Evolutionary conservation across 2,888 invertebrate genomes (phyloP).

Genomic region (Matsumyia berberina): DNA sequence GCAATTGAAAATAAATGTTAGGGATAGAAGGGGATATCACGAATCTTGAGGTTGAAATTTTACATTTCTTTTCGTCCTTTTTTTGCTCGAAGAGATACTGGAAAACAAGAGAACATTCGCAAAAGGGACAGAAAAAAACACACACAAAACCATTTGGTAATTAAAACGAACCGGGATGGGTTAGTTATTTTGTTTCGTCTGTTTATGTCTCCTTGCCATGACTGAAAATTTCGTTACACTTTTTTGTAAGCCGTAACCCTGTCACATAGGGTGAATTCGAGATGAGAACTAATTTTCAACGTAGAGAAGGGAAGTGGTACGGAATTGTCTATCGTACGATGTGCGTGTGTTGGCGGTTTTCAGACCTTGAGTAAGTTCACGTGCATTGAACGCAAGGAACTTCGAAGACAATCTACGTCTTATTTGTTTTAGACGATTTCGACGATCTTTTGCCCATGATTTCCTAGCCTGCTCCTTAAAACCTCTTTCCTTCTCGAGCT

Average conservation of each 20-base stretch:
- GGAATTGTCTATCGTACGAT: no score
- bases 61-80: conserved; percentile 4
- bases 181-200: conserved; percentile 60
- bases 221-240: conserved; percentile 55
- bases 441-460: no score
- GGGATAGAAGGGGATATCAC: conserved; percentile 48
- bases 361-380: no score
- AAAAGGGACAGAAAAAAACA: conserved; percentile 19
- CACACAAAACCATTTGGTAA: conserved; percentile 63
- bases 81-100: neutral
- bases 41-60: conserved; percentile 59
- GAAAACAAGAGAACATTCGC: conserved; percentile 32
- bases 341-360: no score
- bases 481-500: no score
- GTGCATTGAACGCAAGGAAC: no score
- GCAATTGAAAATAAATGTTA: conserved; percentile 64
- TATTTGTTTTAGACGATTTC: no score
- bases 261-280: no score
- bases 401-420: no score
- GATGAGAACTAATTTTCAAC: no score
- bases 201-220: conserved; percentile 41
- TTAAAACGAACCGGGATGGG: conserved; percentile 65
- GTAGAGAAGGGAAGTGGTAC: no score
- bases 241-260: neutral
- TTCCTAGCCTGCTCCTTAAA: no score